A percentile compares a stretch with the other conserved stretches of the same genome.
phyloP scores from a whole-genome alignment of 2,797 vertebrate genomes.

The Serranus cabrilla region DNA sequence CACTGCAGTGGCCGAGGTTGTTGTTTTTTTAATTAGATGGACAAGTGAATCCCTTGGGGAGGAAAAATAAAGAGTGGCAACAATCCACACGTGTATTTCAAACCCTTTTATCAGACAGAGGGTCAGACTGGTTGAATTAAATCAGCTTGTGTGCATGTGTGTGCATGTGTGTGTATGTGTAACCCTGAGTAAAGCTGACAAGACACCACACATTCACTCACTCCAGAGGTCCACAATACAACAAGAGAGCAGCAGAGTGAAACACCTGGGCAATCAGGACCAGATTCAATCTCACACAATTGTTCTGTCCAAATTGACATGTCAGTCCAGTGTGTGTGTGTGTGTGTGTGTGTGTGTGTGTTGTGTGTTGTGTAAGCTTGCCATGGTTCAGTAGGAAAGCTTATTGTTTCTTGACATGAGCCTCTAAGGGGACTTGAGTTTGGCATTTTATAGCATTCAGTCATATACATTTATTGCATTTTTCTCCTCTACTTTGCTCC shows the following conservation, averaged over 20 bases:
- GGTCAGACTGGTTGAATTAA: constrained; percentile 16
- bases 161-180: neutral
- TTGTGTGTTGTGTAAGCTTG: constrained; percentile 3
- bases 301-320: constrained; percentile 55
- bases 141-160: neutral
- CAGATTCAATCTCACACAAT: constrained; percentile 59
- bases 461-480: neutral
- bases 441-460: neutral
- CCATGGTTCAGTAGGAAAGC: constrained; percentile 16
- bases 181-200: constrained; percentile 35
- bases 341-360: constrained; percentile 22
- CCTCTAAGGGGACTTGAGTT: constrained; percentile 4
- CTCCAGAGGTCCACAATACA: constrained; percentile 27
- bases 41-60: neutral
- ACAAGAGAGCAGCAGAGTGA: constrained; percentile 52
- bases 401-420: constrained; percentile 13
- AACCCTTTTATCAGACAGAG: constrained; percentile 23
- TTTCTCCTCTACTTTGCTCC: constrained; percentile 1
- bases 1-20: neutral
- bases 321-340: constrained; percentile 14
- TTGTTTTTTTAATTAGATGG: neutral
- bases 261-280: constrained; percentile 56
- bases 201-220: constrained; percentile 12
- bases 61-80: neutral
- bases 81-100: constrained; percentile 21